A percentile compares a stretch with the other conserved stretches of the same genome.
phyloP scores from a whole-genome alignment of 2,888 invertebrate species.

The Agrochola macilenta region DNA sequence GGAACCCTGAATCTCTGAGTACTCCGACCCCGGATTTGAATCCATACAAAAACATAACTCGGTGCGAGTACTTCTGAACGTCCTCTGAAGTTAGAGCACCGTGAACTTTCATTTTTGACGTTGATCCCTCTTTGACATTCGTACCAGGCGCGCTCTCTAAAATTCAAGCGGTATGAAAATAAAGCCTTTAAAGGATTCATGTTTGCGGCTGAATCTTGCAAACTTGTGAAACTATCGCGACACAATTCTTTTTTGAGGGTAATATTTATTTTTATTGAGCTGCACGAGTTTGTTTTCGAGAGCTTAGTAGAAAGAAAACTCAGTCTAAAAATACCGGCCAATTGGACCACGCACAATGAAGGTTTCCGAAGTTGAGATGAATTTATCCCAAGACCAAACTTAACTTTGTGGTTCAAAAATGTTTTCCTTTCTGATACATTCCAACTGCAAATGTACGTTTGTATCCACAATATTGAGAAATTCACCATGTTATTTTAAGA shows the following conservation, averaged over 20 bases:
- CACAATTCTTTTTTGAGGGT: not conserved
- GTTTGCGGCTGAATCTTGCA: constrained; percentile 20
- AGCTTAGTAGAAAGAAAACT: not conserved
- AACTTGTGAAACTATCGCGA: constrained; percentile 26
- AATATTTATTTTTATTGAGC: not conserved
- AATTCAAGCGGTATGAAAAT: constrained; percentile 31
- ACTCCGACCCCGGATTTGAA: constrained; percentile 14
- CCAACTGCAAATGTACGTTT: too few relatives aligned
- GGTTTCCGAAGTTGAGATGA: not conserved
- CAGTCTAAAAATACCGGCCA: not conserved
- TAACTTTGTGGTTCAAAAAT: not conserved
- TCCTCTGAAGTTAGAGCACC: constrained; percentile 29
- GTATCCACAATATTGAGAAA: too few relatives aligned
- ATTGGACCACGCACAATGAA: not conserved
- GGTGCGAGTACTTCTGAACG: constrained; percentile 16
- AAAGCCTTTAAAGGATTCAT: constrained; percentile 35
- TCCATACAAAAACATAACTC: constrained; percentile 9
- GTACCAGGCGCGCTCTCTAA: constrained; percentile 7
- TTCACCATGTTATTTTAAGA: too few relatives aligned
- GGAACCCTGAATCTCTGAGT: not conserved
- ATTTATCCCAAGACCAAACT: not conserved
- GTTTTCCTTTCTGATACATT: too few relatives aligned
- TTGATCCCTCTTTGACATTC: constrained; percentile 55
- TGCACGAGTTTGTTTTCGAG: not conserved
- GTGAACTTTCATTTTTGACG: constrained; percentile 50